These are phyloP conservation scores for Periophthalmus magnuspinnatus DNA, from an alignment of 2,797 vertebrate species.

Conservation along the genomic window DNA sequence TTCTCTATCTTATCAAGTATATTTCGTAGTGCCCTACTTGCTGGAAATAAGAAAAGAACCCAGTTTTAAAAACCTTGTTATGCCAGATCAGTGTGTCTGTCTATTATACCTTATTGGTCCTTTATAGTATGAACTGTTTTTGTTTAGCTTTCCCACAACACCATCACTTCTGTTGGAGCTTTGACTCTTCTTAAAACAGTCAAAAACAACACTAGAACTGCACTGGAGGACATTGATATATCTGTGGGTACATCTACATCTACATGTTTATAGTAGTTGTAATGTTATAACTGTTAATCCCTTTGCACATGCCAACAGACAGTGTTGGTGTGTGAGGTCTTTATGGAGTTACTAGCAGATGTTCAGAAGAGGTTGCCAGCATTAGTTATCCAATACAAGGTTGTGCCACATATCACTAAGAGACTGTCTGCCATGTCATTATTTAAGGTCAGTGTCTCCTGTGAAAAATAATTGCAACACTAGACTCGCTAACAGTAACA, in stretches of 20 bases:
- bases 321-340: conserved; percentile 62
- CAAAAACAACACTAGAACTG: conserved; percentile 68
- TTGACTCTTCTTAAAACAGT: conserved; percentile 59
- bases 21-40: too few relatives aligned
- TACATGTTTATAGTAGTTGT: neutral
- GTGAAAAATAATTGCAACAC: neutral
- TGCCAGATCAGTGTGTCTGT: neutral
- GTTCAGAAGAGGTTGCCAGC: conserved; percentile 43
- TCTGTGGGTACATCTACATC: conserved; percentile 66
- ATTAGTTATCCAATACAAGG: conserved; percentile 57
- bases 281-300: neutral
- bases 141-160: conserved; percentile 73
- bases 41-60: too few relatives aligned
- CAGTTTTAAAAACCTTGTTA: too few relatives aligned
- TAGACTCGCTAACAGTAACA: conserved; percentile 3
- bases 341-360: conserved; percentile 58
- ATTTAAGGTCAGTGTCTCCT: conserved; percentile 58
- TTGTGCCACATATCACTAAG: conserved; percentile 39
- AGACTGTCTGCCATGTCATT: conserved; percentile 55
- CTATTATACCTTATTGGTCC: neutral
- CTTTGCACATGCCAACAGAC: conserved; percentile 20
- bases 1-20: too few relatives aligned
- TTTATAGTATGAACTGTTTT: neutral
- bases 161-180: conserved; percentile 68
- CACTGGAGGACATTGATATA: conserved; percentile 76